Base-by-base conservation (phyloP, 2,113 vertebrate genomes). In the Arenaria interpres region DNA sequence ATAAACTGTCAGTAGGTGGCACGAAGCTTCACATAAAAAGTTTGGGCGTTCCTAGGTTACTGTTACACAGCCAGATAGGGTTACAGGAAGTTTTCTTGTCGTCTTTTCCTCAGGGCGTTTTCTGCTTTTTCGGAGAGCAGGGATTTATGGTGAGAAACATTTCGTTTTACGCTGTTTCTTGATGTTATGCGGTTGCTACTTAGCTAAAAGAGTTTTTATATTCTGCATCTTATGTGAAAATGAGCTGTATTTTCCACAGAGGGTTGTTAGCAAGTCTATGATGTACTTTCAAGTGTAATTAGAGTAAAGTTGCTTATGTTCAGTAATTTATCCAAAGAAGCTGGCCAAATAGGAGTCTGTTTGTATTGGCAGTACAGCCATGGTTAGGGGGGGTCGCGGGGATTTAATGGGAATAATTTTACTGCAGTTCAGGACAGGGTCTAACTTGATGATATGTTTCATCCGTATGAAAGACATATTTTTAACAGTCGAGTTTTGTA, bases 141-240 rank as follows among this genome's bases (percentile, higher is more conserved):
- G 30, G 32, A 60, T 82, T 95, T 86, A 60, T 53, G 94, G 95
- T 97, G 74, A 96, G 94, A 89, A 93, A 37, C 22, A 41, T 86
- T 76, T 85, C 1, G 27, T 89, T 96, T 86, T 54, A 54, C 17
- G 28, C 53, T 18, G 9, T 54, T 54, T 86, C 10, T n/a, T 72
- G 24, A 14, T 75, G 89, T 87, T 79, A 51, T 78, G 33, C 0
- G 1, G 20, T 71, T 83, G 33, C 78, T 88, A 20, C 11, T 80
- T 95, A 48, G 35, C 48, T 79, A 53, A 73, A 81, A 50, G 24
- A 63, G 21, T 20, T 68, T 74, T 74, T 75, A 32, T 67, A 33
- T 74, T 84, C 27, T 80, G 18, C 73, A 25, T 74, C 46, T 80
- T 77, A 37, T 11, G 69, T 89, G 74, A 73, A 93, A 95, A 66